Evolutionary conservation across 1,140 invertebrate genomes (phyloP), one percentile per base, ranked within the genome.

Genomic region (Diploscapter pachys): DNA sequence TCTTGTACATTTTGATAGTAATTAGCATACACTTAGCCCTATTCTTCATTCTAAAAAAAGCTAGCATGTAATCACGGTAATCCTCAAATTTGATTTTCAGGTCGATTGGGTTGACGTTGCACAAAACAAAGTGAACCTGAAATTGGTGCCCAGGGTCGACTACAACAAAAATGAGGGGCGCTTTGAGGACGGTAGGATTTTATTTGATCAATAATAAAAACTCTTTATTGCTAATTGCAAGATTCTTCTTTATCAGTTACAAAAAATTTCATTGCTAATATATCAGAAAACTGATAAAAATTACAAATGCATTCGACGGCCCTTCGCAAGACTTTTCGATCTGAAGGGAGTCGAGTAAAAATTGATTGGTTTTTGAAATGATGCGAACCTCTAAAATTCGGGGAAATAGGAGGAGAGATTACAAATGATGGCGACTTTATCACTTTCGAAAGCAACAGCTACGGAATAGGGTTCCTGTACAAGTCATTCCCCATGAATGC

Each of bases 391-490:
- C 53, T 11, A 9, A 4, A 59, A 82, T 83, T 63, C 76, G 87
- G 88, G 76, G 90, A 92, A 4, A 96, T 98, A 78, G 96, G 96
- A 13, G 96, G 95, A 3, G 95, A 98, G 86, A 92, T 97, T 0
- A 93, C 93, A 2, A 93, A 91, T 3, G 95, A 98, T 88, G 95
- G 95, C 85, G 95, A 98, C 83, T 98, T 96, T 86, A 87, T 95
- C 11, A 92, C 97, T 61, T 98, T 98, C 87, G 95, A 98, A 88
- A 93, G 93, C 55, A 96, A 97, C 87, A 90, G 93, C 80, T 98
- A 96, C 86, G 89, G 93, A 6, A 94, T 95, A 83, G 90, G 90
- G 63, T 98, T 98, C 86, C 88, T 99, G 0, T 97, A 95, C 86
- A 98, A 98, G 87, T 93, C 91, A 80, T 98, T 98, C 85, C 92